These are phyloP conservation scores for Xanthorhoe designata DNA, from an alignment of 2,888 invertebrate species.

Conservation along the genomic window DNA sequence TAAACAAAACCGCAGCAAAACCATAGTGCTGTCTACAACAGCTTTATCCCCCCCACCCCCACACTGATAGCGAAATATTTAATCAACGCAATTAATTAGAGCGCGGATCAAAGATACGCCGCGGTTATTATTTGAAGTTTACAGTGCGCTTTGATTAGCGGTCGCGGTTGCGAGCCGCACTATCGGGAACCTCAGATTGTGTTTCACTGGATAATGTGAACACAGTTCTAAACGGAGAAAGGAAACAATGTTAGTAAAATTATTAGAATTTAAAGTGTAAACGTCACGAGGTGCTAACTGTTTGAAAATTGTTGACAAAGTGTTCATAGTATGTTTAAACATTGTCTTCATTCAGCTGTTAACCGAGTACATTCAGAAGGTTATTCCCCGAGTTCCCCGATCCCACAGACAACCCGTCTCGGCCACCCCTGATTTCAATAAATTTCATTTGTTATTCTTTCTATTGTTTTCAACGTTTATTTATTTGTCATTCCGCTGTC, in stretches of 20 bases:
- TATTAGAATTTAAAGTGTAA: too few relatives aligned
- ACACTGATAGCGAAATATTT: constrained; percentile 51
- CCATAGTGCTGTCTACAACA: neutral
- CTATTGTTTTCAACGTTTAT: too few relatives aligned
- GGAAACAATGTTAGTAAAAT: too few relatives aligned
- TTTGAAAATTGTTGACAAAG: too few relatives aligned
- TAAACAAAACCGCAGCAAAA: neutral
- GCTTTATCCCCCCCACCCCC: neutral
- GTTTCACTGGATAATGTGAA: neutral
- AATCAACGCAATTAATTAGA: constrained; percentile 60
- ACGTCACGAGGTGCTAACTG: neutral
- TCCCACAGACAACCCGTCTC: too few relatives aligned
- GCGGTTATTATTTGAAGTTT: constrained; percentile 59
- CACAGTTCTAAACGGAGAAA: neutral
- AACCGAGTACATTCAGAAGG: too few relatives aligned
- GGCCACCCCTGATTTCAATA: too few relatives aligned
- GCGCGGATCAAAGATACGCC: constrained; percentile 58
- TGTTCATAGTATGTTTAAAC: too few relatives aligned
- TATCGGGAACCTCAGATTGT: constrained; percentile 1
- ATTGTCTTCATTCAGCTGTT: too few relatives aligned
- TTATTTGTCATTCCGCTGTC: too few relatives aligned
- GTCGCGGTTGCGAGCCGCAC: constrained; percentile 22
- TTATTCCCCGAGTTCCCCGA: too few relatives aligned
- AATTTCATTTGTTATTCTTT: too few relatives aligned
- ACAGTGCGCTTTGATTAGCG: constrained; percentile 42